Conservation (phyloP, 2,797 vertebrate species). For the Enoplosus armatus region DNA sequence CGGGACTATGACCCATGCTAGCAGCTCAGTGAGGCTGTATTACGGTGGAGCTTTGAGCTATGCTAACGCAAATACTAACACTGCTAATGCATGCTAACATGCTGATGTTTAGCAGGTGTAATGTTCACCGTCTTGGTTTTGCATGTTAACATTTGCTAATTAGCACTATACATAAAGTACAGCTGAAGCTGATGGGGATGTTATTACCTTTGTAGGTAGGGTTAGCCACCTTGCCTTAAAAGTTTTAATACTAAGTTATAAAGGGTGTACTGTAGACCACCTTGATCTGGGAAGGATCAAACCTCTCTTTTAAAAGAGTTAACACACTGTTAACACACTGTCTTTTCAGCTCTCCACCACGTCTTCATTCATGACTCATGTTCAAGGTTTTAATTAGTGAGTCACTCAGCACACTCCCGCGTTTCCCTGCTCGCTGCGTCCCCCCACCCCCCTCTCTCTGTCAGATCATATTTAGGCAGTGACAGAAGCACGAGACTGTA, state of each 20-base stretch:
- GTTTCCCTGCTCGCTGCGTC: conserved; percentile 1
- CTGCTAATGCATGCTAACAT: neutral
- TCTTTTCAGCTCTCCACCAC: conserved; percentile 17
- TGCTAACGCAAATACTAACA: neutral
- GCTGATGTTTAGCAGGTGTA: neutral
- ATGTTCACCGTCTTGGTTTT: neutral
- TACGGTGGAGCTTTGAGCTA: neutral
- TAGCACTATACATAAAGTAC: neutral
- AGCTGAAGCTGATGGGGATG: neutral
- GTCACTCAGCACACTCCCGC: conserved; percentile 25
- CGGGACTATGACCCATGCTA: neutral
- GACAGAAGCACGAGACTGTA: conserved; percentile 31
- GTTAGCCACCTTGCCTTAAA: no score
- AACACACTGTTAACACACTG: neutral
- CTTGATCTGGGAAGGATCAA: neutral
- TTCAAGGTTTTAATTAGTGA: conserved; percentile 50
- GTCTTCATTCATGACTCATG: conserved; percentile 47
- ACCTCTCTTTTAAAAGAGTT: neutral
- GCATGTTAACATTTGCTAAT: neutral
- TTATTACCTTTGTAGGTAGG: neutral
- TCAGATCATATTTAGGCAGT: conserved; percentile 54
- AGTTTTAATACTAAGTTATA: no score
- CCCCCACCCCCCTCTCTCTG: conserved; percentile 6
- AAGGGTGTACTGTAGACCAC: neutral
- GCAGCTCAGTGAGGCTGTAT: neutral